Evolutionary conservation across 2,888 invertebrate species (phyloP).

Genomic region (Athalia cordata): DNA sequence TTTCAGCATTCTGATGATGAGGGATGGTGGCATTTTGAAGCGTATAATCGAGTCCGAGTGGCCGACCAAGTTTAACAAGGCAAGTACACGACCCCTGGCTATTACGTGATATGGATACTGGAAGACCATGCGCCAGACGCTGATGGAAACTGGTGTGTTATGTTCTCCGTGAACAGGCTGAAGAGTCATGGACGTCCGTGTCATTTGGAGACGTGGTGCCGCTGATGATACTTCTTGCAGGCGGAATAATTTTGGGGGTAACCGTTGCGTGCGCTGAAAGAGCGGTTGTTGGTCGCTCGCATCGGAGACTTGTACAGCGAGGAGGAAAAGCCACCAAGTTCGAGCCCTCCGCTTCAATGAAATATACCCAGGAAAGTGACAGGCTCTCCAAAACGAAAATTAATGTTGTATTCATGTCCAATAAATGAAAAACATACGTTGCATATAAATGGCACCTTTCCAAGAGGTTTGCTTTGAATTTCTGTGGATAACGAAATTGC

Average conservation of each 20-base stretch:
- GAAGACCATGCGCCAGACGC: conserved; percentile 3
- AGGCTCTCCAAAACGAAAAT: too few relatives aligned
- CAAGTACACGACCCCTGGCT: conserved; percentile 49
- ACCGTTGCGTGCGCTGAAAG: conserved; percentile 55
- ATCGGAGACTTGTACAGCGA: too few relatives aligned
- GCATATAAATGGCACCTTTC: too few relatives aligned
- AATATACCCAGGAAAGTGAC: too few relatives aligned
- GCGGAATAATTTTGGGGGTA: conserved; percentile 55
- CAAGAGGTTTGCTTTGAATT: too few relatives aligned
- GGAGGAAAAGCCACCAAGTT: too few relatives aligned
- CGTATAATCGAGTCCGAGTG: conserved; percentile 57
- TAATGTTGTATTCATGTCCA: too few relatives aligned
- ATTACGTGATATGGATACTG: conserved; percentile 55
- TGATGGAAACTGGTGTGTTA: background rate
- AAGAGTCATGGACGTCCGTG: conserved; percentile 60
- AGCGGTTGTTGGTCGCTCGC: conserved; percentile 33
- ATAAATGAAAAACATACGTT: too few relatives aligned
- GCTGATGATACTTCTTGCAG: conserved; percentile 58
- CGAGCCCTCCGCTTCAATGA: too few relatives aligned
- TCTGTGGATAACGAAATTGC: too few relatives aligned
- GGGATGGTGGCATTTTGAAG: conserved; percentile 68
- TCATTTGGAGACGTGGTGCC: conserved; percentile 65
- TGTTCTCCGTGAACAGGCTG: conserved; percentile 49
- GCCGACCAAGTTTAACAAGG: conserved; percentile 27
- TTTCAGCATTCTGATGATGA: conserved; percentile 65